Base-by-base conservation (phyloP, 2,797 vertebrate genomes). In the Morus bassanus region DNA sequence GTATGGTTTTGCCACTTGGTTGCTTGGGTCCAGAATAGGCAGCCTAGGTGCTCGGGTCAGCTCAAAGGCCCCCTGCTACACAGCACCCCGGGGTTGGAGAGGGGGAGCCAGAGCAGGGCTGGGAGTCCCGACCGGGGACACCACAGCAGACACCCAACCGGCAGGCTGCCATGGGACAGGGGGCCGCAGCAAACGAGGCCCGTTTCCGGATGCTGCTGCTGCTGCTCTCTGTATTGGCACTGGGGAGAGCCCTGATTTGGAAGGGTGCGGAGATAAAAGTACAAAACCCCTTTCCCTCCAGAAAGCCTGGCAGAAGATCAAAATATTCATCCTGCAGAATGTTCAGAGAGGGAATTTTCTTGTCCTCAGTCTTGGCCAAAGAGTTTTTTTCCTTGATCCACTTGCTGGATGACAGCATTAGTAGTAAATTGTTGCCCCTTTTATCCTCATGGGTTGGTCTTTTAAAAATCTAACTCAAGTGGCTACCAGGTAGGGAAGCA, bases 21-120 rank as follows among this genome's bases (percentile, higher is more conserved):
- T 1, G 0, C 37, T 85, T 0, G 0, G 21, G 30, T 81, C 33
- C 45, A 31, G 45, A 65, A 12, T 4, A 79, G 65, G 28, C 15
- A 35, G 4, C 14, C 19, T 0, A 4, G 33, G 1, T 74, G 51
- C 33, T 53, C 0, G 1, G 45, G 19, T 51, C 4, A 3, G 18
- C 46, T 78, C 7, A 65, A 63, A 77, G 68, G 28, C 4, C 59
- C 11, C 7, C 8, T 35, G 39, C 51, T 37, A 4, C 1, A 3
- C n/a, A 39, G 41, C 30, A 27, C 17, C 24, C 13, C 14, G 53
- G 39, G 11, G n/a, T 5, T 54, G 33, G 37, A 70, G 51, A 48
- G 2, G 4, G 10, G 24, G 51, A 84, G 48, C 18, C 46, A 61
- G 48, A 48, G 33, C 18, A 9, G 51, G 61, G 24, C n/a, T 85